Conservation (phyloP, 2,797 vertebrate species). For the Moxostoma hubbsi region DNA sequence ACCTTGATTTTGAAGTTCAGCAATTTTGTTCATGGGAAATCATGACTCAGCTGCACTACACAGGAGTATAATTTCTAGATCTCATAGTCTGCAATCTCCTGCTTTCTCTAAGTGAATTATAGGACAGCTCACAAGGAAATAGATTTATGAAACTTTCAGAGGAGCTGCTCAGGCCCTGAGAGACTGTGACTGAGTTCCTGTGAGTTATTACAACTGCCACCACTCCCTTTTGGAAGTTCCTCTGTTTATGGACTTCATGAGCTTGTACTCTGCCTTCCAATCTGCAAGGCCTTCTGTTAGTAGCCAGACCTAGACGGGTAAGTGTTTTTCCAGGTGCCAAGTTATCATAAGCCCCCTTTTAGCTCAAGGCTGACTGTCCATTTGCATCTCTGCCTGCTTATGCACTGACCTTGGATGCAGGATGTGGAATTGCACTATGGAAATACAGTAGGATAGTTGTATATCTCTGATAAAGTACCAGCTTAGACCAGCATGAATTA, state of each 20-base stretch:
- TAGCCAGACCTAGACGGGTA: neutral
- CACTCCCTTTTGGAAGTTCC: constrained; percentile 23
- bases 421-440: neutral
- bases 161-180: neutral
- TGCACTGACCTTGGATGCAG: constrained; percentile 21
- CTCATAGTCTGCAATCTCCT: neutral
- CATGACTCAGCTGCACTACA: too few species aligned
- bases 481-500: too few species aligned
- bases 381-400: neutral
- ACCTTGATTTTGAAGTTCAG: neutral
- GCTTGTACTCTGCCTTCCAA: neutral
- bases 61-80: neutral
- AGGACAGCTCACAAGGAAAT: neutral
- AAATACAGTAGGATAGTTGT: neutral
- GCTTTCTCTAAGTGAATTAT: neutral
- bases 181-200: constrained; percentile 5
- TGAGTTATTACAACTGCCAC: neutral
- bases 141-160: neutral
- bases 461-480: neutral
- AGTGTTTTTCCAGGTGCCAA: constrained; percentile 43
- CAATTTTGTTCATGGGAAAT: too few species aligned
- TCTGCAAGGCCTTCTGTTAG: neutral
- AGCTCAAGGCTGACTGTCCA: neutral
- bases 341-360: constrained; percentile 1
- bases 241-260: constrained; percentile 20